Base-by-base conservation (phyloP, 2,113 vertebrate species). In the Onychostruthus taczanowskii region DNA sequence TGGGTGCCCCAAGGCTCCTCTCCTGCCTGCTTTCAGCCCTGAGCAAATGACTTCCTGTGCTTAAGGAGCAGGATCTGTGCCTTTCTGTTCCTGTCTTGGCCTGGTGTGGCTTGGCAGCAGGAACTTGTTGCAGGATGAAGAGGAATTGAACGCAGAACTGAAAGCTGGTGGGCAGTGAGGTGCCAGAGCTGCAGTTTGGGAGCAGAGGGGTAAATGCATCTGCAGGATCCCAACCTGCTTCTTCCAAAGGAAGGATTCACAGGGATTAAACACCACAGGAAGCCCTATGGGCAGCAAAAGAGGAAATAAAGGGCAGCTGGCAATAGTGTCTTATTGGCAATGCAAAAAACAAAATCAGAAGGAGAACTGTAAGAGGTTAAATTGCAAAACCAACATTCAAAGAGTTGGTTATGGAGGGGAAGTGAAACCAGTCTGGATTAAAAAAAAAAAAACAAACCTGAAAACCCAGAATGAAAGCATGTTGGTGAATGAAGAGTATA, bases 101-200 rank as follows among this genome's bases (percentile, higher is more conserved):
- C 23, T 56, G 87, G 46, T 2, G 2, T 52, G 82, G 50, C 70
- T 66, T 49, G 55, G 64, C 8, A 11, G 73, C 16, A 10, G n/a
- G 69, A 78, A n/a, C 41, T 2, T 9, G 58, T 13, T 63, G 59
- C 37, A 58, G 63, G 67, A 27, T 78, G 44, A 77, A 63, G 76
- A 74, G 82, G 90, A 97, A 94, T 41, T 76, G 93, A 93, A 86
- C 30, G 31, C 50, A 84, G 92, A 96, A 94, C 35, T 0, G 22
- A 94, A 94, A 95, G 62, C 28, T 1, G 4, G 84, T 37, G 55
- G 63, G 78, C 58, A 58, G 37, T 0, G 16, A 55, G 46, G 55
- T 66, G 50, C 39, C 1, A 1, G 67, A 72, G 37, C 82, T 90
- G 81, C 2, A 7, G 66, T 84, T 64, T 7, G 12, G n/a, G 67